phyloP scores from a whole-genome alignment of 1,140 invertebrate genomes.

The Arctopsyche grandis region DNA sequence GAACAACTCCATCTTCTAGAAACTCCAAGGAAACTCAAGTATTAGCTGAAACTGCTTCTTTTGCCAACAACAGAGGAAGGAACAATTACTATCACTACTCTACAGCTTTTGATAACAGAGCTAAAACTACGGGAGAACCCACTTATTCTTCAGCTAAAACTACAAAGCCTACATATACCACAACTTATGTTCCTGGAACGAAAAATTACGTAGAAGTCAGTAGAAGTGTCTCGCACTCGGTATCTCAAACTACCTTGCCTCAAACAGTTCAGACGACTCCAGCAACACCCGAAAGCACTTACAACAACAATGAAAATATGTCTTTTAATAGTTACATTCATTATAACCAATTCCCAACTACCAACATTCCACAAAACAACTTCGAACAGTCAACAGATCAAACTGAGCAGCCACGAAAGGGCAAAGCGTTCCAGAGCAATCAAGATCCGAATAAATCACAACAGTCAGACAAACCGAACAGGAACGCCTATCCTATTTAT shows the following conservation, averaged over 20 bases:
- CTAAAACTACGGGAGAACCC: slow-evolving; percentile 41
- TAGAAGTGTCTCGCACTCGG: slow-evolving; percentile 50
- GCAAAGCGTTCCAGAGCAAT: slow-evolving; percentile 38
- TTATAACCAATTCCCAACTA: slow-evolving; percentile 50
- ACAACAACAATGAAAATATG: not conserved
- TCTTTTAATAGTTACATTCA: slow-evolving; percentile 44
- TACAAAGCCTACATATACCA: slow-evolving; percentile 57
- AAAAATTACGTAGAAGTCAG: slow-evolving; percentile 53
- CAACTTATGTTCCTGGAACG: slow-evolving; percentile 51
- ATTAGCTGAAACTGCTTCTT: slow-evolving; percentile 78
- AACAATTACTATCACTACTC: slow-evolving; percentile 45
- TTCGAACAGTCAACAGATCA: slow-evolving; percentile 11
- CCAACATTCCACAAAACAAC: slow-evolving; percentile 23
- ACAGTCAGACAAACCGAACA: slow-evolving; percentile 14
- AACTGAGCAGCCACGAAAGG: slow-evolving; percentile 27
- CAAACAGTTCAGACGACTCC: slow-evolving; percentile 20
- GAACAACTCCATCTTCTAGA: slow-evolving; percentile 54
- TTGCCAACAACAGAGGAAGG: slow-evolving; percentile 70
- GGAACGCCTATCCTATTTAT: slow-evolving; percentile 30
- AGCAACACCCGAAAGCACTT: not conserved
- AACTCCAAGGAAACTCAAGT: slow-evolving; percentile 75
- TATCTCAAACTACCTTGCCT: slow-evolving; percentile 25
- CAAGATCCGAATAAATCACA: slow-evolving; percentile 18
- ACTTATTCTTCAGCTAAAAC: slow-evolving; percentile 53
- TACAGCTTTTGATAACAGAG: slow-evolving; percentile 39